A percentile compares a stretch with the other conserved stretches of the same genome.
These are phyloP conservation scores for Bhutanitis thaidina DNA, from an alignment of 2,888 invertebrate species.

Conservation along the genomic window DNA sequence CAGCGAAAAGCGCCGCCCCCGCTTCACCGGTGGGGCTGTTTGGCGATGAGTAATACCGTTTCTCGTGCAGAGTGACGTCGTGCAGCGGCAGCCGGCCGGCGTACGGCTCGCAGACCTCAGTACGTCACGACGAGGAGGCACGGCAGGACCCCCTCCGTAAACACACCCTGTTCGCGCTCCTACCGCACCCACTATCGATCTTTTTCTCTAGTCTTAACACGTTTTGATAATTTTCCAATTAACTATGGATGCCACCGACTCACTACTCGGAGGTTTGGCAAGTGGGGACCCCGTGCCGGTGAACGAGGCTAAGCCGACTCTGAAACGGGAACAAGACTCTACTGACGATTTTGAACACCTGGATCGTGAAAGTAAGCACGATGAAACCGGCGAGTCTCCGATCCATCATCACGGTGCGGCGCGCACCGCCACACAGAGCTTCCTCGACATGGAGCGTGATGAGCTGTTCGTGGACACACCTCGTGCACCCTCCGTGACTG, in stretches of 20 bases:
- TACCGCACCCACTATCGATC: slow-evolving; percentile 58
- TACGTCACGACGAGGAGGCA: slow-evolving; percentile 60
- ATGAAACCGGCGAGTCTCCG: slow-evolving; percentile 52
- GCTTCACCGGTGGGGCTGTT: slow-evolving; percentile 39
- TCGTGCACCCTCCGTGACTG: slow-evolving; percentile 54
- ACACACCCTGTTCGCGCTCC: slow-evolving; percentile 37
- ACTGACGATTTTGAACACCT: slow-evolving; percentile 88
- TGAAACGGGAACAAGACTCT: slow-evolving; percentile 84
- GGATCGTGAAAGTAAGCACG: slow-evolving; percentile 77
- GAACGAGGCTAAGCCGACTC: slow-evolving; percentile 30
- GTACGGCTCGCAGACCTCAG: slow-evolving; percentile 49
- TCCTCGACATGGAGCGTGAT: slow-evolving; percentile 74
- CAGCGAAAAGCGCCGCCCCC: slow-evolving; percentile 39
- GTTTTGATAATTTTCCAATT: slow-evolving; percentile 31
- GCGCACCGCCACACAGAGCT: slow-evolving; percentile 58
- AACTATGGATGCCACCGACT: slow-evolving; percentile 56
- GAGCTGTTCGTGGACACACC: slow-evolving; percentile 53
- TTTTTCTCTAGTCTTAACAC: slow-evolving; percentile 27
- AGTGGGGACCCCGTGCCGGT: slow-evolving; percentile 50
- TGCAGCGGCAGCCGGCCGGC: slow-evolving; percentile 48
- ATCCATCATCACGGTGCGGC: slow-evolving; percentile 40
- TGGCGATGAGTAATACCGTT: slow-evolving; percentile 72
- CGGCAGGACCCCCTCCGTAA: slow-evolving; percentile 55
- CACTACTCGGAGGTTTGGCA: slow-evolving; percentile 53
- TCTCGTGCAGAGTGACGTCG: slow-evolving; percentile 70